Percentiles rank a stretch among this genome's conserved stretches.
Conservation (phyloP, 2,888 invertebrate genomes). For the Polyploca ridens region DNA sequence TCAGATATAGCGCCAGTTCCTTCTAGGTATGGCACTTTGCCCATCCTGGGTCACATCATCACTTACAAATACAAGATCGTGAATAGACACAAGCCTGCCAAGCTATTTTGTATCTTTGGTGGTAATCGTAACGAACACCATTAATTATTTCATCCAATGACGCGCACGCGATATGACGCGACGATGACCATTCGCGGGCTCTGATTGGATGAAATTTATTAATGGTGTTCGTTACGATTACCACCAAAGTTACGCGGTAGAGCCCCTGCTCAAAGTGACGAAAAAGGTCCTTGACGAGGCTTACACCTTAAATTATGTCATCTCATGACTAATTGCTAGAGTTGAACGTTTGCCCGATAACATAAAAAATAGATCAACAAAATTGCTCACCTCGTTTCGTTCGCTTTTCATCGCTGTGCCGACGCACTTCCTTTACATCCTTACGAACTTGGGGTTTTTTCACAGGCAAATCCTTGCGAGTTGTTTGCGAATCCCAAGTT, state of each 20-base stretch:
- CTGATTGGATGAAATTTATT: too few relatives aligned
- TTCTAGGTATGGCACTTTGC: not conserved
- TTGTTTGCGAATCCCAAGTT: slow-evolving; percentile 81
- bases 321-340: too few relatives aligned
- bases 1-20: not conserved
- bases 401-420: slow-evolving; percentile 65
- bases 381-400: slow-evolving; percentile 67
- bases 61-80: not conserved
- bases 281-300: not conserved
- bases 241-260: too few relatives aligned
- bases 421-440: slow-evolving; percentile 60
- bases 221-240: too few relatives aligned
- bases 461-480: slow-evolving; percentile 48
- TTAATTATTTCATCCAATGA: too few relatives aligned
- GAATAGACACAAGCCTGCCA: not conserved
- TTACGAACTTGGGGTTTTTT: slow-evolving; percentile 50
- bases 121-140: too few relatives aligned
- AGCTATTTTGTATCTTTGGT: too few relatives aligned
- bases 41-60: not conserved
- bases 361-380: not conserved
- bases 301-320: not conserved
- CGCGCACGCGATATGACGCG: too few relatives aligned
- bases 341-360: not conserved
- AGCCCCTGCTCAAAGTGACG: not conserved
- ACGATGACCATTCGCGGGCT: too few relatives aligned